Evolutionary conservation across 2,797 vertebrate species (phyloP), one percentile per base, ranked within the genome.

Genomic region (Gobionotothen gibberifrons): DNA sequence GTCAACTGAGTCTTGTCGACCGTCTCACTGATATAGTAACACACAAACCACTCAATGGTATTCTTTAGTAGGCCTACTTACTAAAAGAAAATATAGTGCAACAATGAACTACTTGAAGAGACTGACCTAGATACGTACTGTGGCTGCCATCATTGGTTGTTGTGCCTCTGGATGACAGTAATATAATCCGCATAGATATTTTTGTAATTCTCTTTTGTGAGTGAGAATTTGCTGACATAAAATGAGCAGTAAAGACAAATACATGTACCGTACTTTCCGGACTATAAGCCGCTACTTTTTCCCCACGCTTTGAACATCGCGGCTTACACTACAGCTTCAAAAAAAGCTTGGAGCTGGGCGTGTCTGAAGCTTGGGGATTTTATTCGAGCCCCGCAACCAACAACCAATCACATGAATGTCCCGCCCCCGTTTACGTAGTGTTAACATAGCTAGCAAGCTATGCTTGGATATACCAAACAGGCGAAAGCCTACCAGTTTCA

Each of bases 41-140:
- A 77, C 40, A 44, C 32, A 53, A 61, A 14, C 21, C 32, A n/a
- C 57, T 56, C 53, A 47, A 56, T 51, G 9, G 7, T 22, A 71
- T 67, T 76, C 15, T 60, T 26, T 26, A 26, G 26, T 62, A 54
- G 42, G 26, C 26, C 26, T 6, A 56, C 46, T 39, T 46, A 71
- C 57, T 72, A 75, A 70, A 81, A 75, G 61, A 14, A 72, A 77
- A 72, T 79, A 22, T 55, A 70, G 57, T 16, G 2, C 36, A 60
- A 19, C 65, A 61, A 77, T 82, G 65, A 79, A 52, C 55, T 77
- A 49, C 54, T 81, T 61, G 22, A 56, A 58, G 64, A 69, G 58
- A 71, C 40, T 72, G 76, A 72, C 76, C 69, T 57, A 75, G 49
- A 80, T 69, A 68, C 32, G 57, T 49, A 54, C 32, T 36, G 32